These are phyloP conservation scores for Dicycla oo DNA, from an alignment of 2,888 invertebrate genomes.

Conservation along the genomic window DNA sequence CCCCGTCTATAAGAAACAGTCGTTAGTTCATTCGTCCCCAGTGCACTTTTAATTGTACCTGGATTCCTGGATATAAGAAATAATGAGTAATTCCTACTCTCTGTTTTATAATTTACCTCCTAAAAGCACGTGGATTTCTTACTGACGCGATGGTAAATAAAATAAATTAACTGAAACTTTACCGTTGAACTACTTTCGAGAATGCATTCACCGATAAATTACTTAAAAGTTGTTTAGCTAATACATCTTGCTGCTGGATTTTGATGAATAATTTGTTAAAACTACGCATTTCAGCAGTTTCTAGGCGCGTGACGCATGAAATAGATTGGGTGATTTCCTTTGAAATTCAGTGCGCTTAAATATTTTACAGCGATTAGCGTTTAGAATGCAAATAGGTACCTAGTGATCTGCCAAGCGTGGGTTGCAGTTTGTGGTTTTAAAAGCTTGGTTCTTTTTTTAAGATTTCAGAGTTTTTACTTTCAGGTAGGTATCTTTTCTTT, in stretches of 20 bases:
- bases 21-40: too few relatives aligned
- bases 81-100: background rate
- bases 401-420: constrained; percentile 7
- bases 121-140: constrained; percentile 20
- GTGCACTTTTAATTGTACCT: too few relatives aligned
- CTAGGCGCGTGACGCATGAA: constrained; percentile 45
- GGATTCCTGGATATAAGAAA: too few relatives aligned
- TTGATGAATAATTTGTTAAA: constrained; percentile 52
- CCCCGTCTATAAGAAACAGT: too few relatives aligned
- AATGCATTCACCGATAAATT: constrained; percentile 54
- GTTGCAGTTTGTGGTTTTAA: background rate
- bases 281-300: constrained; percentile 34
- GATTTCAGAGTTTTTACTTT: too few relatives aligned
- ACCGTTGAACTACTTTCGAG: constrained; percentile 55
- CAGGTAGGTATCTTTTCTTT: background rate
- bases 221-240: constrained; percentile 52
- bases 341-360: constrained; percentile 38
- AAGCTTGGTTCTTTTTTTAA: background rate
- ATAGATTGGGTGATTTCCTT: constrained; percentile 37
- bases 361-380: constrained; percentile 30
- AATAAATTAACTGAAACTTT: constrained; percentile 49
- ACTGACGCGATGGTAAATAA: constrained; percentile 42
- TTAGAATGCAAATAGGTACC: constrained; percentile 21
- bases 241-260: constrained; percentile 42
- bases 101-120: background rate